phyloP scores from a whole-genome alignment of 2,888 invertebrate species.

The Zaprionus bogoriensis region DNA sequence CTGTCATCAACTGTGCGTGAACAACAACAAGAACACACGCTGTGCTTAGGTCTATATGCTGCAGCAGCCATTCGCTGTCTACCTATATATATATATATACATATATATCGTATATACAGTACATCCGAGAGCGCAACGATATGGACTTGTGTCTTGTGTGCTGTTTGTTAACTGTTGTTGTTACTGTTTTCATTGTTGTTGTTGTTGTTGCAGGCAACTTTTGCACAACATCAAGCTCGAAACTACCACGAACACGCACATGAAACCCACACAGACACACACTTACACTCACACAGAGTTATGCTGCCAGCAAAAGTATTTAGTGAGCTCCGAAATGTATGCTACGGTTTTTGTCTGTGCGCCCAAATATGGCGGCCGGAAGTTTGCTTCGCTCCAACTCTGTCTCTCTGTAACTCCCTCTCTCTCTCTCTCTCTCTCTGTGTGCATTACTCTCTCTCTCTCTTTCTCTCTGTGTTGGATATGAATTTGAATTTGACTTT shows the following conservation, averaged over 20 bases:
- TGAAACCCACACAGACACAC: slow-evolving; percentile 9
- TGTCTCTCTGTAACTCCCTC: slow-evolving; percentile 35
- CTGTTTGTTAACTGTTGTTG: slow-evolving; percentile 48
- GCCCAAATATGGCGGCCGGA: slow-evolving; percentile 35
- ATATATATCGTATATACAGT: not conserved
- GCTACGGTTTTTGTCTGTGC: slow-evolving; percentile 53
- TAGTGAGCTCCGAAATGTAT: slow-evolving; percentile 52
- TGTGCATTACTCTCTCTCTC: too few species aligned
- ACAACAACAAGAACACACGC: slow-evolving; percentile 44
- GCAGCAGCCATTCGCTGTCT: not conserved
- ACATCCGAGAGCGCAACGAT: slow-evolving; percentile 35
- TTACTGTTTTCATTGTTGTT: slow-evolving; percentile 55
- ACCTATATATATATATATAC: slow-evolving; percentile 2
- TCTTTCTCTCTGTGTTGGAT: slow-evolving; percentile 45
- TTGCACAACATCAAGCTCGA: slow-evolving; percentile 22
- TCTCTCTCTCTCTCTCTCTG: slow-evolving; percentile 19
- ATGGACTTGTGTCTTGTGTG: slow-evolving; percentile 51
- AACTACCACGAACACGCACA: slow-evolving; percentile 13
- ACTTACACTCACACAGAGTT: slow-evolving; percentile 16
- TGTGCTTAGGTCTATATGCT: slow-evolving; percentile 26
- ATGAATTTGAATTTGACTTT: slow-evolving; percentile 50
- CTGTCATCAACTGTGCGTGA: slow-evolving; percentile 7
- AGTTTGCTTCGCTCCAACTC: slow-evolving; percentile 26
- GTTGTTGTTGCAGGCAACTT: slow-evolving; percentile 42
- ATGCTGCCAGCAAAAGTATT: slow-evolving; percentile 40